These are phyloP conservation scores for Gallinago stenura DNA, from an alignment of 2,797 vertebrate species.

Conservation along the genomic window DNA sequence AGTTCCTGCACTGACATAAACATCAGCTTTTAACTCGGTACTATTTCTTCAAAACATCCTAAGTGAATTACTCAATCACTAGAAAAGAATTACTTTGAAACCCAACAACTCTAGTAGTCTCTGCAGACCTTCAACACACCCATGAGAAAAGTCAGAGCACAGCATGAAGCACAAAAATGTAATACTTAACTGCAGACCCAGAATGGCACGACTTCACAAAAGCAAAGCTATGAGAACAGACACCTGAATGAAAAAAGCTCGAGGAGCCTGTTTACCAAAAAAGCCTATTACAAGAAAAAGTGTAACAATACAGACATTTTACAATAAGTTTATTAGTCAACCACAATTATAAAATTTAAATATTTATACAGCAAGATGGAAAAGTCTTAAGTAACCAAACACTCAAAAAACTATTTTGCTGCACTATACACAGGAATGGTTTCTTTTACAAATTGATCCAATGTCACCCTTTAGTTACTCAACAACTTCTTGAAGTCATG, in stretches of 20 bases:
- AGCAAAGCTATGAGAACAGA: not conserved
- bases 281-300: not conserved
- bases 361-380: conserved; percentile 63
- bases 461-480: conserved; percentile 29
- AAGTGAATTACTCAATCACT: not conserved
- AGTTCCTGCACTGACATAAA: not conserved
- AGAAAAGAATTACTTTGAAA: not conserved
- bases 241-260: not conserved
- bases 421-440: conserved; percentile 75
- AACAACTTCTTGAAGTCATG: conserved; percentile 34
- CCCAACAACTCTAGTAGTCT: not conserved
- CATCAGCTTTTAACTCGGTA: not conserved
- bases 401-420: conserved; percentile 50
- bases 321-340: conserved; percentile 76
- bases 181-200: fast-evolving
- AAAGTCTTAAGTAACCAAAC: conserved; percentile 54
- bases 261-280: not conserved
- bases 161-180: fast-evolving
- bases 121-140: not conserved
- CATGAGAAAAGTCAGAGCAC: not conserved
- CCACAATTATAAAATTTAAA: conserved; percentile 75
- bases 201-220: not conserved
- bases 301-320: not conserved
- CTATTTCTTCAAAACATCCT: not conserved
- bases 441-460: conserved; percentile 36